phyloP scores from a whole-genome alignment of 2,797 vertebrate species.

The Hippocampus kuda region DNA sequence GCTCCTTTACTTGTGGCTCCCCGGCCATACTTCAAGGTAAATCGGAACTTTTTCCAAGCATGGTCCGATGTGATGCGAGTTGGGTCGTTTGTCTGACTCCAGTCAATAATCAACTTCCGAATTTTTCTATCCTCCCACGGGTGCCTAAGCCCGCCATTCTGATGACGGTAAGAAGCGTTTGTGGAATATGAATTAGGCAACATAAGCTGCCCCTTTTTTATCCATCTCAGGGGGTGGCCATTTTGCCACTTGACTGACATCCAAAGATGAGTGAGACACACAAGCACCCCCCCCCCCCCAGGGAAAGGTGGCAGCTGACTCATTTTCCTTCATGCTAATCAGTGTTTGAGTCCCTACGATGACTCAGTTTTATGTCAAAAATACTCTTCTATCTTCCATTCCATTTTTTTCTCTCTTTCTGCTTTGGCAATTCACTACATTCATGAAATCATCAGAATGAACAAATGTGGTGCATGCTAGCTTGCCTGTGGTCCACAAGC shows the following conservation, averaged over 20 bases:
- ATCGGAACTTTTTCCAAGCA: not conserved
- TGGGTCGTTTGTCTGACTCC: not conserved
- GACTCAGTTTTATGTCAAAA: not conserved
- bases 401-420: not conserved
- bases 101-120: no score
- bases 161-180: no score
- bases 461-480: conserved; percentile 23
- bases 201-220: no score
- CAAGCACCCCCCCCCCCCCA: no score
- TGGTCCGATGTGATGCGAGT: not conserved
- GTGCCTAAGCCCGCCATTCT: no score
- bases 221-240: no score
- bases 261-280: no score
- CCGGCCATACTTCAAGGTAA: conserved; percentile 91
- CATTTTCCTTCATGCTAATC: not conserved
- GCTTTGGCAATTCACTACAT: not conserved
- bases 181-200: no score
- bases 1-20: conserved; percentile 79
- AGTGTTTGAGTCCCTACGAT: not conserved
- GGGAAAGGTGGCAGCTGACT: no score
- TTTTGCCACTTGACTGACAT: no score
- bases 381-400: not conserved
- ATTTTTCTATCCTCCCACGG: no score
- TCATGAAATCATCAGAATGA: conserved; percentile 25
- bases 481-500: conserved; percentile 28